A percentile compares a stretch with the other conserved stretches of the same genome.
These are phyloP conservation scores for Amphimedon queenslandica DNA, from an alignment of 37 sponge, comb jelly and placozoan species.

Conservation along the genomic window DNA sequence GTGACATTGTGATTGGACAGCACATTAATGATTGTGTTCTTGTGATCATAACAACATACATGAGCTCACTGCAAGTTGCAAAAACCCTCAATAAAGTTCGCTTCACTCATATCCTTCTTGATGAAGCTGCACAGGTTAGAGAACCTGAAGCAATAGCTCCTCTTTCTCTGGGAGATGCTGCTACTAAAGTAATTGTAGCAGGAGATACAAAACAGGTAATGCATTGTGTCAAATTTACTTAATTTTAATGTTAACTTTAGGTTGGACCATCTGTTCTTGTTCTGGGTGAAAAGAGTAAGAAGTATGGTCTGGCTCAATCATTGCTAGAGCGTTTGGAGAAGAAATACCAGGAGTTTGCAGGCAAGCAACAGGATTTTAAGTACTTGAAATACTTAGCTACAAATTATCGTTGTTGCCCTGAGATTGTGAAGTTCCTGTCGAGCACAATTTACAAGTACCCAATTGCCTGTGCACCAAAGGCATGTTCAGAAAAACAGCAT, in stretches of 20 bases:
- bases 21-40: background rate
- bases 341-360: background rate
- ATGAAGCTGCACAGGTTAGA: slow-evolving; percentile 1
- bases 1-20: background rate
- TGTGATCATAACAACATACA: background rate
- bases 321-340: slow-evolving; percentile 14
- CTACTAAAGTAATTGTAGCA: background rate
- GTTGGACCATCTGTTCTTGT: slow-evolving; percentile 30
- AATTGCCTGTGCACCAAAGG: no score
- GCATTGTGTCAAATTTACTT: background rate
- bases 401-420: slow-evolving; percentile 62
- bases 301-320: slow-evolving; percentile 1
- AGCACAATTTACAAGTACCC: background rate
- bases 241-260: slow-evolving; percentile 1
- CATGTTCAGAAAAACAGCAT: background rate
- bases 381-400: slow-evolving; percentile 17
- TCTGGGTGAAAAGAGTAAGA: slow-evolving; percentile 2
- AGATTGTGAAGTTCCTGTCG: slow-evolving; percentile 10
- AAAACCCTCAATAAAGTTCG: background rate
- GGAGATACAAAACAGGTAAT: background rate
- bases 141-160: background rate
- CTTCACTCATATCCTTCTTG: background rate
- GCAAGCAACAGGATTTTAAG: background rate
- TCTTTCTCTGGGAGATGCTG: background rate
- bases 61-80: background rate